Evolutionary conservation across 1,140 invertebrate species (phyloP), one percentile per base, ranked within the genome.

Genomic region (Pseudomyrmex cubaensis): DNA sequence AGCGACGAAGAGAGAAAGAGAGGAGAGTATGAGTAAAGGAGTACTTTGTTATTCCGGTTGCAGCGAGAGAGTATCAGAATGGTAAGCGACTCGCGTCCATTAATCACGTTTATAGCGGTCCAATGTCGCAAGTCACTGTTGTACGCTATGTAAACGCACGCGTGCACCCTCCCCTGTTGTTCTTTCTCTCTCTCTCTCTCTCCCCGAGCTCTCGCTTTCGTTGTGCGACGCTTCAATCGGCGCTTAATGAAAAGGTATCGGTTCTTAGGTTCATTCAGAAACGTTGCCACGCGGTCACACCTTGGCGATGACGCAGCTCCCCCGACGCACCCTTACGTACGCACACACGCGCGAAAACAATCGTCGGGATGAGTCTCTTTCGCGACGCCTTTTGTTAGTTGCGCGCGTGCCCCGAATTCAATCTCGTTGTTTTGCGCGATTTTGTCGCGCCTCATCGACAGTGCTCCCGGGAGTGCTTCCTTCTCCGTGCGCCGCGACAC

Each of bases 91-190:
- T 92, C 84, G 89, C 85, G 87, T 91, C 90, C 91, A 93, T 93
- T 93, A 93, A 93, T 93, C 93, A 93, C 90, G 88, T 93, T 93
- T 93, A 93, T 93, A 93, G 92, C 91, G 88, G 87, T 86, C 90
- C 89, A 85, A 86, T 93, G 92, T 93, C 92, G 93, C 92, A 93
- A 93, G 92, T 93, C 92, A 93, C 89, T 89, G 87, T 91, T 83
- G 85, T 91, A 89, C 90, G 87, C 83, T 86, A 88, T 89, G 90
- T 92, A 91, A 91, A 92, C 91, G 91, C 84, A 90, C 85, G 85
- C 89, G 87, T 69, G 80, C 72, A 67, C 75, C 57, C 74, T 75
- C 74, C 35, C 35, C 35, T 35, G 35, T 5, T 35, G 35, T 35
- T 35, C 5, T 7, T 7, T 7, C 35, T 56, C 59, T 67, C 57